A percentile compares a stretch with the other conserved stretches of the same genome.
These are phyloP conservation scores for Crotalus horridus DNA, from an alignment of 2,113 vertebrate genomes.

Conservation along the genomic window DNA sequence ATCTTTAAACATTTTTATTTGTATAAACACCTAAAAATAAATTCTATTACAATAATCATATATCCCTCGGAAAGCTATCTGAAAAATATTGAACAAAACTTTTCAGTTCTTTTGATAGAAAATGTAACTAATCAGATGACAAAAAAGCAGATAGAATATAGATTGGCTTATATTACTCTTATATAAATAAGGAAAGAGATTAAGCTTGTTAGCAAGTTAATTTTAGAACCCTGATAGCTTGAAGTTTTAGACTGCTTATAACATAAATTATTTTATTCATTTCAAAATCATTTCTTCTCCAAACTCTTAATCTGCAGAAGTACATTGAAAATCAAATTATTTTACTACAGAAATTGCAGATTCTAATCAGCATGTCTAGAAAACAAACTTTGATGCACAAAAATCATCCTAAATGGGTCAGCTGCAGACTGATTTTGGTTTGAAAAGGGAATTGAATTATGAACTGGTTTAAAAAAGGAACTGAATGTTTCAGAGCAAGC, in stretches of 20 bases:
- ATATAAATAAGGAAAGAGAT: constrained; percentile 28
- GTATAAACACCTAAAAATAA: not conserved
- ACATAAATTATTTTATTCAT: not conserved
- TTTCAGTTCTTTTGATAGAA: not conserved
- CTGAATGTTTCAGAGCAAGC: constrained; percentile 14
- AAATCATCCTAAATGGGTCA: not conserved
- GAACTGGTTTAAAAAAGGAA: constrained; percentile 9
- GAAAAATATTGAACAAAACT: not conserved
- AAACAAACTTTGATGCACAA: not conserved
- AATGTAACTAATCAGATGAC: not conserved
- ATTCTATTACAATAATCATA: not conserved
- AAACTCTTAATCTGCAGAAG: not conserved
- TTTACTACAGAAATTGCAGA: not conserved
- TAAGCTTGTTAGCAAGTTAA: not conserved
- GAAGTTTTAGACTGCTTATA: not conserved
- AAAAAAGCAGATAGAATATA: constrained; percentile 41
- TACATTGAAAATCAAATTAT: not conserved
- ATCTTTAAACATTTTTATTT: not conserved
- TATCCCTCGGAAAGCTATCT: not conserved
- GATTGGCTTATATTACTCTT: constrained; percentile 24
- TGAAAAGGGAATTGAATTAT: constrained; percentile 11
- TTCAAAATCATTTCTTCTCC: not conserved
- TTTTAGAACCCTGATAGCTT: not conserved
- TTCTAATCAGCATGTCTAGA: not conserved
- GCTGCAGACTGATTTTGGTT: not conserved